These are phyloP conservation scores for Ladona fulva DNA, from an alignment of 1,140 invertebrate species.

Conservation along the genomic window DNA sequence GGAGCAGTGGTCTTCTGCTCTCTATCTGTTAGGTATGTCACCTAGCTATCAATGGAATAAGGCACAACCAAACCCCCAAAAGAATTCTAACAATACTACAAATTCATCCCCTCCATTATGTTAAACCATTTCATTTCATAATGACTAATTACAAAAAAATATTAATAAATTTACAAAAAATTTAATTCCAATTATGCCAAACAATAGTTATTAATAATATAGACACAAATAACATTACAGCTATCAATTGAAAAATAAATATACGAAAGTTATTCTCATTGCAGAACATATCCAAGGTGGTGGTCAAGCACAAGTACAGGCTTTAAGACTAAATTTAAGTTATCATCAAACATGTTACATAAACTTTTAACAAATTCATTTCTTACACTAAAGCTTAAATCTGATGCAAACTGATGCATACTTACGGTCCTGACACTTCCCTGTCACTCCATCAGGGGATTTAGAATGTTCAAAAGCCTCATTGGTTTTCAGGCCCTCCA, in stretches of 20 bases:
- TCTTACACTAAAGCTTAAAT: not conserved
- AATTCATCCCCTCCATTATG: not conserved
- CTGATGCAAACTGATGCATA: not conserved
- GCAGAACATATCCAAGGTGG: not conserved
- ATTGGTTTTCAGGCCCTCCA: not conserved
- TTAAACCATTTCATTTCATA: not conserved
- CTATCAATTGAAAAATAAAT: too few relatives aligned
- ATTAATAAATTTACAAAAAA: not conserved
- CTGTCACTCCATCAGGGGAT: not conserved
- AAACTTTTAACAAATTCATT: not conserved
- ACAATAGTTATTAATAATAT: not conserved
- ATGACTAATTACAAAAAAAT: not conserved
- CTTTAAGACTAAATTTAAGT: not conserved
- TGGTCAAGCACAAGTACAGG: not conserved
- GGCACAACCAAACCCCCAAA: not conserved
- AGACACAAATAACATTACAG: not conserved
- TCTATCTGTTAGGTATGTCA: not conserved
- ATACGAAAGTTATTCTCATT: too few relatives aligned
- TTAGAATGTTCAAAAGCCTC: not conserved
- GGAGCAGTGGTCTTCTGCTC: not conserved
- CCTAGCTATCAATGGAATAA: constrained; percentile 6
- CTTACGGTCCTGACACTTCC: constrained; percentile 6
- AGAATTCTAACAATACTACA: not conserved
- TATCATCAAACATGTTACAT: not conserved
- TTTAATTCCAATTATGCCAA: not conserved